phyloP scores from a whole-genome alignment of 1,140 invertebrate species.

The Carposina sasakii region DNA sequence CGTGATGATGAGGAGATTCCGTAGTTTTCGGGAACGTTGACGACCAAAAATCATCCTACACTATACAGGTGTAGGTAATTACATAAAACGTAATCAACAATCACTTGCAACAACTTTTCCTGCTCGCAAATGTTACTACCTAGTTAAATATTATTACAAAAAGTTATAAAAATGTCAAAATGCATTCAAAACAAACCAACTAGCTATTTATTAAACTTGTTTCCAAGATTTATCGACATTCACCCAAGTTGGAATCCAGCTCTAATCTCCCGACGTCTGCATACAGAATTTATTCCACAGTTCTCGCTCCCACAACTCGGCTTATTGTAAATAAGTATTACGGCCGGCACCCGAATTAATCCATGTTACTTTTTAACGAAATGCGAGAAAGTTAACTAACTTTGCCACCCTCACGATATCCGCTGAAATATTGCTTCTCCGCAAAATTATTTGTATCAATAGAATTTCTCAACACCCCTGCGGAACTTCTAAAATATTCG shows the following conservation, averaged over 20 bases:
- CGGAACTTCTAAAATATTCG: slow-evolving; percentile 41
- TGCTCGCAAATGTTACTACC: too few relatives aligned
- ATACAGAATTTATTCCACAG: slow-evolving; percentile 65
- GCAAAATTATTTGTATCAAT: slow-evolving; percentile 66
- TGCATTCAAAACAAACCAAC: too few relatives aligned
- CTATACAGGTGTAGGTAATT: too few relatives aligned
- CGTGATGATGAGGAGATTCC: too few relatives aligned
- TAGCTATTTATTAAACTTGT: too few relatives aligned
- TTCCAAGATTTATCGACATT: too few relatives aligned
- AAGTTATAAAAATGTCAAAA: too few relatives aligned
- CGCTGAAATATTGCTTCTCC: slow-evolving; percentile 59
- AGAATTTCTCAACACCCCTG: slow-evolving; percentile 53
- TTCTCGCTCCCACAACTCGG: slow-evolving; percentile 62
- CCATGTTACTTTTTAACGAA: slow-evolving; percentile 61
- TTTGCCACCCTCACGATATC: slow-evolving; percentile 45
- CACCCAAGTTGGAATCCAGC: slow-evolving; percentile 19
- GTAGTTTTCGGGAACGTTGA: too few relatives aligned
- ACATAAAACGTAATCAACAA: too few relatives aligned
- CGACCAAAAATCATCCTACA: too few relatives aligned
- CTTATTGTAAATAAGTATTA: slow-evolving; percentile 71
- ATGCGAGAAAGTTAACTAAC: slow-evolving; percentile 65
- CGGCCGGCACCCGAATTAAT: slow-evolving; percentile 60
- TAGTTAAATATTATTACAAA: too few relatives aligned
- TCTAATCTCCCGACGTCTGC: slow-evolving; percentile 33
- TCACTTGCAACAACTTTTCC: too few relatives aligned